A percentile compares a stretch with the other conserved stretches of the same genome.
These are phyloP conservation scores for Apteryx owenii DNA, from an alignment of 2,113 vertebrate species.

Conservation along the genomic window DNA sequence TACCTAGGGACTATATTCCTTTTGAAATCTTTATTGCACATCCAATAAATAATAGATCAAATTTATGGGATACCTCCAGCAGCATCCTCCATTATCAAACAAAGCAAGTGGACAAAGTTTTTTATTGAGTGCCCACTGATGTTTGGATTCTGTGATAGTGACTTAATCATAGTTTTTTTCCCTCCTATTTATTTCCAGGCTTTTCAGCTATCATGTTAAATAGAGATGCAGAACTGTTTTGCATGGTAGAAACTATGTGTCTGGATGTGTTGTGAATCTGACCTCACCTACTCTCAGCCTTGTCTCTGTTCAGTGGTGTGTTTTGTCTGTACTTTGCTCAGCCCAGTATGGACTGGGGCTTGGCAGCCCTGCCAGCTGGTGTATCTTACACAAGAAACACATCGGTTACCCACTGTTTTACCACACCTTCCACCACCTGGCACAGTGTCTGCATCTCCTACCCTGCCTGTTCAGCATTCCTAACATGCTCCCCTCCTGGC, in stretches of 20 bases:
- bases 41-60: not conserved
- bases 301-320: not conserved
- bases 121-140: not conserved
- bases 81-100: not conserved
- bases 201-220: not conserved
- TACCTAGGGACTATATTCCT: not conserved
- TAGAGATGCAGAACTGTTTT: not conserved
- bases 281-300: not conserved
- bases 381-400: not conserved
- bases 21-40: not conserved
- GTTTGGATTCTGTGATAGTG: not conserved
- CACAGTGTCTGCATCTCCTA: not conserved
- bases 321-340: not conserved
- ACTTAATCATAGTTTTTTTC: fast-evolving
- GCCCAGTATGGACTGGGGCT: not conserved
- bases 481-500: not conserved
- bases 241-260: not conserved
- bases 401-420: not conserved
- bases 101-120: not conserved
- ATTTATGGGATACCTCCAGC: not conserved
- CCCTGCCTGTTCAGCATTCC: not conserved
- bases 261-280: not conserved
- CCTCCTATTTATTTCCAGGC: not conserved
- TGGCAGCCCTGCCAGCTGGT: not conserved
- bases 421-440: not conserved